phyloP scores from a whole-genome alignment of 2,888 invertebrate species.

The Ophonus ardosiacus region DNA sequence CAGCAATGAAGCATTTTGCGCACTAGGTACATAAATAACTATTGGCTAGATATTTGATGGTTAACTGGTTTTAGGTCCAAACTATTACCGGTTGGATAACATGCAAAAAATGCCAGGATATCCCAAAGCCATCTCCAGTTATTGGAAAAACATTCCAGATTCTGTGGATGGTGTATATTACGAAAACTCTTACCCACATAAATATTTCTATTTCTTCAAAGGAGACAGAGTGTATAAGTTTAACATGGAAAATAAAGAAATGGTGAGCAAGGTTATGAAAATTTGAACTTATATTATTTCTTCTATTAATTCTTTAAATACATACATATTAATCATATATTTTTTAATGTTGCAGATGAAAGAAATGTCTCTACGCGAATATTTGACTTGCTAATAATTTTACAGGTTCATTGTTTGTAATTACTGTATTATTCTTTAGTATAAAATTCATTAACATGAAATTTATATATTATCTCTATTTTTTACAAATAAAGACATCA shows the following conservation, averaged over 20 bases:
- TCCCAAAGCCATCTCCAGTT: conserved; percentile 13
- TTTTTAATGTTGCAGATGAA: neutral
- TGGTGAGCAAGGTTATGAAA: neutral
- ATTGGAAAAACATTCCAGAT: neutral
- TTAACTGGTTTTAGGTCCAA: neutral
- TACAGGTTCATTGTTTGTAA: neutral
- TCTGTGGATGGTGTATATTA: conserved; percentile 6
- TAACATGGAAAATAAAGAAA: conserved; percentile 1
- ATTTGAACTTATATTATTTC: neutral
- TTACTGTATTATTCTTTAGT: neutral
- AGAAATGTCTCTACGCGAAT: neutral
- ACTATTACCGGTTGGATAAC: neutral
- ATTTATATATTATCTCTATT: no score
- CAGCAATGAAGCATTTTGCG: no score
- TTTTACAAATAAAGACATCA: no score
- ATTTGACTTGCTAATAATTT: neutral
- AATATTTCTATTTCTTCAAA: conserved; percentile 32
- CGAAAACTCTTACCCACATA: neutral
- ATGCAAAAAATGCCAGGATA: conserved; percentile 2
- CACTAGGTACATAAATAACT: no score
- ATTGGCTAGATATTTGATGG: neutral
- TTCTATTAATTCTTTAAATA: neutral
- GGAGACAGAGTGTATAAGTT: neutral
- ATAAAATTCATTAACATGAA: neutral
- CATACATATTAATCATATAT: neutral